phyloP scores from a whole-genome alignment of 2,797 vertebrate species.

The Ceyx erithaca region DNA sequence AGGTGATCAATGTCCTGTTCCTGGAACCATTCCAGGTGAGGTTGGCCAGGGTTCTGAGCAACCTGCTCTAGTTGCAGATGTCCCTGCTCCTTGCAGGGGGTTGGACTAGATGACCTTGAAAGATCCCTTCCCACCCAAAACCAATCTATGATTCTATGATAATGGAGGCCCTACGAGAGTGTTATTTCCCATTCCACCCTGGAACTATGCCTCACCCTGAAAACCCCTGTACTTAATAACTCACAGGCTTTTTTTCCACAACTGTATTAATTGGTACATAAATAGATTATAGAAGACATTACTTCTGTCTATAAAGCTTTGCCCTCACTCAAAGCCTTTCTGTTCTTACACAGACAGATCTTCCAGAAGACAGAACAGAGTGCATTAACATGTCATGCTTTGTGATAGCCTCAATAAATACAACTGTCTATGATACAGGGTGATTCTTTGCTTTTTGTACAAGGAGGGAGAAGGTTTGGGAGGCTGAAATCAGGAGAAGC shows the following conservation, averaged over 20 bases:
- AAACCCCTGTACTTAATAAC: not conserved
- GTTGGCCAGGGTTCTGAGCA: not conserved
- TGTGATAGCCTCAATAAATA: not conserved
- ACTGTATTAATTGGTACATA: not conserved
- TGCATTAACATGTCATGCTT: not conserved
- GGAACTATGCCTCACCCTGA: not conserved
- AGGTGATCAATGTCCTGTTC: not conserved
- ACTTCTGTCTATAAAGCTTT: not conserved
- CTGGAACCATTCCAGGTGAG: not conserved
- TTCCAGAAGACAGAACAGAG: not conserved
- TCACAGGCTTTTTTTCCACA: not conserved
- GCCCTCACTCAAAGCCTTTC: not conserved
- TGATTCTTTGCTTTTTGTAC: not conserved
- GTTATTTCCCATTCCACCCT: not conserved
- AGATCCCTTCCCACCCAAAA: not conserved
- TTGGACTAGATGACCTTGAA: not conserved
- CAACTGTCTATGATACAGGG: not conserved
- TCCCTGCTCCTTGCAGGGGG: not conserved
- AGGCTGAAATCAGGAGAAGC: not conserved
- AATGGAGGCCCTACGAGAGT: not conserved
- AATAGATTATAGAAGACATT: not conserved
- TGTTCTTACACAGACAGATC: not conserved
- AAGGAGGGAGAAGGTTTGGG: not conserved
- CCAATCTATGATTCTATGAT: not conserved
- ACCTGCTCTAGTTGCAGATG: not conserved